Percentiles rank a stretch among this genome's conserved stretches.
Conservation (phyloP, 2,113 vertebrate genomes). For the Taxidea taxus region DNA sequence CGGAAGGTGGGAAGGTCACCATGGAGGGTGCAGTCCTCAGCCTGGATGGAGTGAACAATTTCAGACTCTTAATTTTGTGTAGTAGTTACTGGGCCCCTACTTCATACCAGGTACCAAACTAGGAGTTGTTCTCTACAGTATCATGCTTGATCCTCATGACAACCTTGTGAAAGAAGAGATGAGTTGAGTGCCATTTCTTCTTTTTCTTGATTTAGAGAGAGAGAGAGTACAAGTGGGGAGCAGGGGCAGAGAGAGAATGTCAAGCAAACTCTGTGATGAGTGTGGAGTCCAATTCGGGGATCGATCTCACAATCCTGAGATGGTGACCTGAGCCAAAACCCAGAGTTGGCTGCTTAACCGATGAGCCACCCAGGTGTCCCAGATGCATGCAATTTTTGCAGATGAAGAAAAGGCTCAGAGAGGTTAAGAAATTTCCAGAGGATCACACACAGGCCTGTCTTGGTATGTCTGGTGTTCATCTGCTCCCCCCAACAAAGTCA, state of each 20-base stretch:
- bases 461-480: not conserved
- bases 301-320: not conserved
- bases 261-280: not conserved
- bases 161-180: not conserved
- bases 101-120: not conserved
- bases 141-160: not conserved
- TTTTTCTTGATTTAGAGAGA: too few relatives aligned
- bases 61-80: not conserved
- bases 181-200: not conserved
- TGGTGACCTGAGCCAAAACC: not conserved
- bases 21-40: not conserved
- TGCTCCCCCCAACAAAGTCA: not conserved
- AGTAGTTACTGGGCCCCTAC: not conserved
- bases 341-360: not conserved
- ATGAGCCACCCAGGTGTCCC: not conserved
- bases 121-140: not conserved
- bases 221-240: too few relatives aligned
- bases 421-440: constrained; percentile 13
- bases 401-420: not conserved
- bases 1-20: not conserved
- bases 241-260: not conserved
- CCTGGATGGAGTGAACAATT: not conserved
- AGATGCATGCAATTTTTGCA: not conserved
- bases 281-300: not conserved
- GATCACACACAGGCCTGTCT: not conserved